Evolutionary conservation across 53 echinoderm and acorn worm genomes (phyloP), one percentile per base, ranked within the genome.

Genomic region (Luidia sarsii): DNA sequence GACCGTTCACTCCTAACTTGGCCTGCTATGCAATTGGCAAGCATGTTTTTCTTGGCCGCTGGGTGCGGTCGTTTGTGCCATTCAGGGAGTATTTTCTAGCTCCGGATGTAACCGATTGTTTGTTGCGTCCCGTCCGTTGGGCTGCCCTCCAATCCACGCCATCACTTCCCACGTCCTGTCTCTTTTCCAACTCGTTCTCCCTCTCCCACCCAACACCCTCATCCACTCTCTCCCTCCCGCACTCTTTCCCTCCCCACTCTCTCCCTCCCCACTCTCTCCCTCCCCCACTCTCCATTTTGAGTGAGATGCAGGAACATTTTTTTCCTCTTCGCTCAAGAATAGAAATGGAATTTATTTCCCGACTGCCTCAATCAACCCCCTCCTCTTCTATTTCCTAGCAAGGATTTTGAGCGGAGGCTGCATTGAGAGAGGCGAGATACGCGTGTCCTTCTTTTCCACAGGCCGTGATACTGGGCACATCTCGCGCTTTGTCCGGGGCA

Each of bases 1-100:
- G 24, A 28, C 30, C 28, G 49, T 23, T 39, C 32, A 14, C 35
- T 33, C 51, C 52, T 33, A 23, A 10, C 37, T 52, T 52, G 32
- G 34, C 23, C 35, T 37, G 45, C 69, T 67, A 45, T 57, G 43
- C 57, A 82, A 22, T 6, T 6, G n/a, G 37, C 51, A 64, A 32
- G 63, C 63, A 48, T 83, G 65, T 83, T 83, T 70, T 83, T 48
- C 83, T 83, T 70, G 15, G 83, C 83, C 83, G 57, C 70, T 72
- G 70, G 70, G 83, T 27, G 31, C 46, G 33, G 70, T 61, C 60
- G 59, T 83, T 83, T 83, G 57, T 67, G 21, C 83, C 48, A 83
- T 83, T 83, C 83, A 83, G 60, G 24, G 38, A 36, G 72, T 37
- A 72, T 63, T 63, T 35, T 36, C 32, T 36, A 20, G 35, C 34